Conservation (phyloP, 2,113 vertebrate genomes). For the Galbula dea region DNA sequence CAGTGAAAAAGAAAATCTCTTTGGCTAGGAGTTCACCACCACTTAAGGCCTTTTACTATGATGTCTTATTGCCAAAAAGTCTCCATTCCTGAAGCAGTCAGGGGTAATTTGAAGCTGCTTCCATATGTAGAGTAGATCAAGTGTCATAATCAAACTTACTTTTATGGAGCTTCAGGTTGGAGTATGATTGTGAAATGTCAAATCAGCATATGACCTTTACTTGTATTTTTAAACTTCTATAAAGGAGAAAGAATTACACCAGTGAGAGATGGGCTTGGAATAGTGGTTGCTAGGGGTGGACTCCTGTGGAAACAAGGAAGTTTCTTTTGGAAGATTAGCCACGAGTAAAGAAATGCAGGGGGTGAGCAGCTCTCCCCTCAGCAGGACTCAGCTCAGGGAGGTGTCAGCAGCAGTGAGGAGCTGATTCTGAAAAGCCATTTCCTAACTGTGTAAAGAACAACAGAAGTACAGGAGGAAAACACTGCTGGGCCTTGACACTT, state of each 20-base stretch:
- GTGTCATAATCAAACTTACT: constrained; percentile 60
- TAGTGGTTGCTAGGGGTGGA: constrained; percentile 11
- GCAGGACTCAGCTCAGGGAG: neutral
- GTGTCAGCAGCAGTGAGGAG: neutral
- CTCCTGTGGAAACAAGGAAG: neutral
- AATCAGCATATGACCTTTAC: constrained; percentile 76
- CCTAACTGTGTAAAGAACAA: neutral
- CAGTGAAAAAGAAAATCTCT: neutral
- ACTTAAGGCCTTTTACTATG: neutral
- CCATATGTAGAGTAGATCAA: constrained; percentile 9
- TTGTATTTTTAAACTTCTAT: constrained; percentile 57
- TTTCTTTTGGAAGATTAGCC: neutral
- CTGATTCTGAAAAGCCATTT: neutral
- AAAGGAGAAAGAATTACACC: constrained; percentile 19
- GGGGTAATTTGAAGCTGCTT: neutral
- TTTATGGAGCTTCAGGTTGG: constrained; percentile 56
- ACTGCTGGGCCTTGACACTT: neutral
- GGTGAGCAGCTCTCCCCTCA: neutral
- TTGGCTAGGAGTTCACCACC: neutral
- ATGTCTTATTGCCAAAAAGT: neutral
- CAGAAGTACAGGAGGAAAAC: neutral
- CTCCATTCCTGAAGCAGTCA: neutral
- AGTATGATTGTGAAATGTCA: constrained; percentile 70
- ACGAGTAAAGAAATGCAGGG: neutral
- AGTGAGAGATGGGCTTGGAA: constrained; percentile 44